Percentiles rank a stretch among this genome's conserved stretches.
phyloP scores from a whole-genome alignment of 1,140 invertebrate genomes.

The Anastrepha obliqua region DNA sequence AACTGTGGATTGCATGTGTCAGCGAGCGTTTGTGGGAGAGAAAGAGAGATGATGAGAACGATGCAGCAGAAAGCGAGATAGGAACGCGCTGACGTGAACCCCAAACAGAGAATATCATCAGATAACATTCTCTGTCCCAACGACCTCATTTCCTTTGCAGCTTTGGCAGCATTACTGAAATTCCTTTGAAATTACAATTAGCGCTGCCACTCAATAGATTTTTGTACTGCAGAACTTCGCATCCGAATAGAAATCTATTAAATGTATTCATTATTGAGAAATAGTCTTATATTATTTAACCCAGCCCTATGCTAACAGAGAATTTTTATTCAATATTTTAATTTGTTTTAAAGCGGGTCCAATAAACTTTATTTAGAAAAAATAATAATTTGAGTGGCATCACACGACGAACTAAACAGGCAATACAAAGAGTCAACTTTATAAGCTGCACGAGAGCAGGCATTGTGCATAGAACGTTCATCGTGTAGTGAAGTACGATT shows the following conservation, averaged over 20 bases:
- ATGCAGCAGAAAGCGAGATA: background rate
- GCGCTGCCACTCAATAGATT: too few species aligned
- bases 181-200: slow-evolving; percentile 2
- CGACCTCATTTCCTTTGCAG: slow-evolving; percentile 19
- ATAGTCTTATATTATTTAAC: too few species aligned
- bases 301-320: too few species aligned
- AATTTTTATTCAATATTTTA: too few species aligned
- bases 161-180: slow-evolving; percentile 11
- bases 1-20: slow-evolving; percentile 23
- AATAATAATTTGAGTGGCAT: too few species aligned
- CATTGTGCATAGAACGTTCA: background rate
- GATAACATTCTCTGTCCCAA: background rate
- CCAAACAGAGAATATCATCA: too few species aligned
- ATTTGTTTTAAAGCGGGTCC: too few species aligned
- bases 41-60: background rate
- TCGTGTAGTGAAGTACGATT: background rate
- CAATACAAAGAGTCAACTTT: slow-evolving; percentile 10
- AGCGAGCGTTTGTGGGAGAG: background rate
- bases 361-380: too few species aligned
- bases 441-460: too few species aligned
- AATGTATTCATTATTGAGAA: too few species aligned
- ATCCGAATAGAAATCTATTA: too few species aligned
- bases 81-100: background rate
- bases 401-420: background rate
- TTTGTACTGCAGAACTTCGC: too few species aligned